A percentile compares a stretch with the other conserved stretches of the same genome.
These are phyloP conservation scores for Electrona antarctica DNA, from an alignment of 2,113 vertebrate species.

Conservation along the genomic window DNA sequence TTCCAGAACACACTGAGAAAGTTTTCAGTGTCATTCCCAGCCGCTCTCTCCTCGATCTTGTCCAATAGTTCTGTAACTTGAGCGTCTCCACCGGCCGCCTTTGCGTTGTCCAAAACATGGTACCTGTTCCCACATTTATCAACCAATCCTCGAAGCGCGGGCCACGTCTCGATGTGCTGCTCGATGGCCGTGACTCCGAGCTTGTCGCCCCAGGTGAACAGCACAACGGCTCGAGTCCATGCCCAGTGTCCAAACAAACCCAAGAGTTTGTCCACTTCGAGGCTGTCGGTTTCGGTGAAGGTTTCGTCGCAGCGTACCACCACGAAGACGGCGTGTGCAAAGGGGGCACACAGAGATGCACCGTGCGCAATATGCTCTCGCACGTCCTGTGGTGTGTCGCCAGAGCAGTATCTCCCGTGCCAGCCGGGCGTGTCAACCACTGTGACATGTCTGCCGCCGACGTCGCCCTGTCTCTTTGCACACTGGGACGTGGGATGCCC, in stretches of 20 bases:
- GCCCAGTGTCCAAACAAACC: slow-evolving; percentile 14
- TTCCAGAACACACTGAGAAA: slow-evolving; percentile 11
- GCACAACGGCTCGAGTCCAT: slow-evolving; percentile 34
- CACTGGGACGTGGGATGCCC: slow-evolving; percentile 8
- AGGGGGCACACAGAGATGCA: slow-evolving; percentile 14
- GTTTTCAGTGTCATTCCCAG: slow-evolving; percentile 19
- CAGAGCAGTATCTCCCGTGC: slow-evolving; percentile 49
- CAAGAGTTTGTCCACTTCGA: slow-evolving; percentile 38
- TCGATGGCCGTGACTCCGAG: slow-evolving; percentile 47
- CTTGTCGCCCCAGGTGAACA: slow-evolving; percentile 57
- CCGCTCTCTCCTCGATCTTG: slow-evolving; percentile 34
- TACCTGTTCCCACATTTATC: slow-evolving; percentile 56
- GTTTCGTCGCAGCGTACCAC: slow-evolving; percentile 51
- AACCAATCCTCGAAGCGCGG: slow-evolving; percentile 47
- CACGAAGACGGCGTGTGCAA: slow-evolving; percentile 39
- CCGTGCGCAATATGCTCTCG: slow-evolving; percentile 25
- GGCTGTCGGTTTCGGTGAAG: slow-evolving; percentile 46
- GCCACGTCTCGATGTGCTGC: slow-evolving; percentile 58
- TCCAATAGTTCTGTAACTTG: slow-evolving; percentile 46
- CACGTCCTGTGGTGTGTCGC: slow-evolving; percentile 36
- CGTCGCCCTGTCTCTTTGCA: neutral
- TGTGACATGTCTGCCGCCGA: slow-evolving; percentile 3
- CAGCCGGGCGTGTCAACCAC: slow-evolving; percentile 58
- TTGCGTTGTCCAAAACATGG: slow-evolving; percentile 51
- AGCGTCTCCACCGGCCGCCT: slow-evolving; percentile 3